Conservation (phyloP, 2,113 vertebrate genomes). For the Mionectes macconnelli region DNA sequence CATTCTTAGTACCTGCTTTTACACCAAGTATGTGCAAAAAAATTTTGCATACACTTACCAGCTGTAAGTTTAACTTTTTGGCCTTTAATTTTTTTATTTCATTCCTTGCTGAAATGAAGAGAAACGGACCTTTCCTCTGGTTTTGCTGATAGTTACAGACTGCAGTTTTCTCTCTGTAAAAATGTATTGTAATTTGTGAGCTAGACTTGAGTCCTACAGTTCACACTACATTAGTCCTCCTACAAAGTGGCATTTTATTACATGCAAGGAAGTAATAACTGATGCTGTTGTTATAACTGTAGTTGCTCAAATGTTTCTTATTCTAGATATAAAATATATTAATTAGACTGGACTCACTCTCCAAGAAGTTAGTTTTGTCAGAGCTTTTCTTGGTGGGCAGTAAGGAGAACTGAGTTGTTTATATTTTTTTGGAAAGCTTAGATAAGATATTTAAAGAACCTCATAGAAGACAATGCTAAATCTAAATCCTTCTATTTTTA, state of each 20-base stretch:
- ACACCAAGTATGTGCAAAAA: accelerated
- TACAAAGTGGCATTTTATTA: background rate
- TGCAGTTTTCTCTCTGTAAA: background rate
- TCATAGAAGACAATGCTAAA: background rate
- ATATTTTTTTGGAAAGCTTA: background rate
- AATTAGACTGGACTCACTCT: background rate
- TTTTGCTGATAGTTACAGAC: background rate
- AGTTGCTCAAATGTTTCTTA: background rate
- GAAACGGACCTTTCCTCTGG: background rate
- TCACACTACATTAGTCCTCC: background rate
- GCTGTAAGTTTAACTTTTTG: background rate
- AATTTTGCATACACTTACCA: background rate
- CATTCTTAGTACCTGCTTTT: background rate
- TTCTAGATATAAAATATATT: background rate
- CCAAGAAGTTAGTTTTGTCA: background rate
- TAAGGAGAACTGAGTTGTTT: background rate
- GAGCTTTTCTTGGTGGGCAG: background rate
- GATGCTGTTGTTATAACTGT: background rate
- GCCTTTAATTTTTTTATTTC: background rate
- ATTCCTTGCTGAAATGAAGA: background rate
- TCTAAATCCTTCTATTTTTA: constrained; percentile 24
- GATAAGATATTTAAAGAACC: constrained; percentile 42
- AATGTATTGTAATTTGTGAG: background rate
- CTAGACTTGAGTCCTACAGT: background rate
- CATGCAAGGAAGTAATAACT: background rate